Percentiles rank a stretch among this genome's conserved stretches.
Evolutionary conservation across 2,888 invertebrate species (phyloP).

Genomic region (Diogma glabrata): DNA sequence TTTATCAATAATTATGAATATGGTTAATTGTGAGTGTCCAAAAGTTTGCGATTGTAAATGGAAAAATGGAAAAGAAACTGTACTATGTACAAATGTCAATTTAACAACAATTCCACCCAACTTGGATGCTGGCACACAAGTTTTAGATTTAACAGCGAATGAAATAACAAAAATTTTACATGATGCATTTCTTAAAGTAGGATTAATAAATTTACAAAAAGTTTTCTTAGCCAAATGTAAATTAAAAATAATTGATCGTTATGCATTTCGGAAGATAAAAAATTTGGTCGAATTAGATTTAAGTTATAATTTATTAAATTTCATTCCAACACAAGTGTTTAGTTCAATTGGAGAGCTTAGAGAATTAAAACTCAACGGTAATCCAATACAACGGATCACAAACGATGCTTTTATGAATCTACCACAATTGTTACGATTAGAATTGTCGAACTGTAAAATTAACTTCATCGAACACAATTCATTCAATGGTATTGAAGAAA

Average conservation of each 20-base stretch:
- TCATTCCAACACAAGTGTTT: conserved; percentile 62
- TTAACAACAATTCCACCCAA: conserved; percentile 60
- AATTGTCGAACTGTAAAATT: conserved; percentile 62
- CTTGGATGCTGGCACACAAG: conserved; percentile 66
- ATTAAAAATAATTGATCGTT: conserved; percentile 54
- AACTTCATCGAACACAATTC: conserved; percentile 54
- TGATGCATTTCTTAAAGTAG: conserved; percentile 62
- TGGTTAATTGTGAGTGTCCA: conserved; percentile 58
- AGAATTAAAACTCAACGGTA: conserved; percentile 61
- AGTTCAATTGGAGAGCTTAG: conserved; percentile 60
- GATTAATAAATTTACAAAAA: conserved; percentile 69
- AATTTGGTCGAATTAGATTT: conserved; percentile 74
- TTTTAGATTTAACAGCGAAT: conserved; percentile 67
- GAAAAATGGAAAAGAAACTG: conserved; percentile 79
- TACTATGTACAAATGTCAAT: conserved; percentile 64
- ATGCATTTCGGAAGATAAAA: conserved; percentile 64
- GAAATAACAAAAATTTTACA: conserved; percentile 52
- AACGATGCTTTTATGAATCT: conserved; percentile 56
- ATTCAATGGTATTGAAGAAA: conserved; percentile 58
- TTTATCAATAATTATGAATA: too few relatives aligned
- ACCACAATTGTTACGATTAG: conserved; percentile 58
- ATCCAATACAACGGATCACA: conserved; percentile 57
- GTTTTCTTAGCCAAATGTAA: conserved; percentile 62
- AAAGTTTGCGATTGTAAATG: conserved; percentile 77
- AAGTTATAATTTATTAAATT: conserved; percentile 54